Conservation (phyloP, 2,113 vertebrate genomes). For the Anolis sagrei region DNA sequence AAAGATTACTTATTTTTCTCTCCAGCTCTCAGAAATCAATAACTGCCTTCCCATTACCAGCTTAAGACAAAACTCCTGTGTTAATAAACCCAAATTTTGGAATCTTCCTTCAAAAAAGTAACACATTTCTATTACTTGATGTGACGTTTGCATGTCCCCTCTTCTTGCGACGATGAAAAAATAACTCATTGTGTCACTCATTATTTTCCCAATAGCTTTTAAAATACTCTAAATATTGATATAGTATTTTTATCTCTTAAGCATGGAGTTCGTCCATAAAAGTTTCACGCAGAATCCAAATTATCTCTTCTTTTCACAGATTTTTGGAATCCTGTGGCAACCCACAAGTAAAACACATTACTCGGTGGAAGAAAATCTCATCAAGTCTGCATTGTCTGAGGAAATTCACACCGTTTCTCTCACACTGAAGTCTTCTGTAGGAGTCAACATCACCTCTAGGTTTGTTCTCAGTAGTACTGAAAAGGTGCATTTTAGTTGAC, state of each 20-base stretch:
- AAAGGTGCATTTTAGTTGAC: too few species aligned
- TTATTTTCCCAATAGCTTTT: too few species aligned
- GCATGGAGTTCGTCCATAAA: background rate
- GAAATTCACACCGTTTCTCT: constrained; percentile 64
- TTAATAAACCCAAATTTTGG: background rate
- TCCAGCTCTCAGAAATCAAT: background rate
- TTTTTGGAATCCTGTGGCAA: constrained; percentile 67
- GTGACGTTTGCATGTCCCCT: too few species aligned
- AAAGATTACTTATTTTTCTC: too few species aligned
- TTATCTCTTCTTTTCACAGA: constrained; percentile 47
- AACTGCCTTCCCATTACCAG: background rate
- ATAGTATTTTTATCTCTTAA: too few species aligned
- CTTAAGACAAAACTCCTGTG: background rate
- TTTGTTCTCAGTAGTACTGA: background rate
- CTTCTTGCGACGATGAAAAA: too few species aligned
- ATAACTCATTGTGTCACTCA: too few species aligned
- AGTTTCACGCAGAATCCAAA: background rate
- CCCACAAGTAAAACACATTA: constrained; percentile 63
- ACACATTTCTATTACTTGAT: too few species aligned
- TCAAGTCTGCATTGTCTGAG: constrained; percentile 56
- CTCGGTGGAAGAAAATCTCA: constrained; percentile 45
- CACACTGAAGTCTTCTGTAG: constrained; percentile 47
- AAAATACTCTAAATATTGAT: too few species aligned
- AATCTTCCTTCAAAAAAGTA: too few species aligned
- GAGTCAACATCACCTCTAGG: constrained; percentile 69